Base-by-base conservation (phyloP, 2,113 vertebrate species). In the Entomyzon cyanotis region DNA sequence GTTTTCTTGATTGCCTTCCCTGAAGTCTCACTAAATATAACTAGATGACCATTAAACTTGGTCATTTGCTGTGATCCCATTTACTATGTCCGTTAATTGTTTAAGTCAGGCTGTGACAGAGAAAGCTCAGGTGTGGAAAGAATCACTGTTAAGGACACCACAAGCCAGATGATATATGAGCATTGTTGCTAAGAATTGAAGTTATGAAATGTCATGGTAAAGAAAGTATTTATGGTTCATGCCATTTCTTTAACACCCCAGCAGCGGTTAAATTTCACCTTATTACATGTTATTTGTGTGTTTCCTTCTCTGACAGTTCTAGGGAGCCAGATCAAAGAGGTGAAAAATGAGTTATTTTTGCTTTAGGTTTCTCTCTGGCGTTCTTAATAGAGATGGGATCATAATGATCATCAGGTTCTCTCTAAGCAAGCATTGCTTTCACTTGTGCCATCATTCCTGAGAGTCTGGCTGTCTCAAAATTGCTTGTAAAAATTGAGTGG, bases 311-410 rank as follows among this genome's bases (percentile, higher is more conserved):
- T 79, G 52, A 10, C 39, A 65, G 20, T 62, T 89, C 21, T 58
- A 49, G n/a, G 37, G 35, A 79, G 15, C 25, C 77, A 79, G 5
- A 49, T 10, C 1, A 11, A 87, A 67, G 27, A 65, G 44, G 12
- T 27, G 11, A 75, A 42, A 86, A 62, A 50, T 11, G 1, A 70
- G 10, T 42, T 11, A 17, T 39, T 55, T 76, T 68, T 80, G 15
- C 25, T 64, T 86, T 44, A 35, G 60, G 4, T 65, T 70, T 7
- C 44, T 74, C 41, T 63, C 70, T 11, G 68, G 42, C 0, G 0
- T 77, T 81, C 20, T 15, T 82, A n/a, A 17, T 60, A 24, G 33
- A 62, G 46, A 13, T 67, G 7, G 6, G 33, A 52, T 39, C 27
- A 7, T 55, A 55, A 30, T 25, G 9, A 20, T 69, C 5, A 12